These are phyloP conservation scores for Lycophotia porphyrea DNA, from an alignment of 2,888 invertebrate species.

Conservation along the genomic window DNA sequence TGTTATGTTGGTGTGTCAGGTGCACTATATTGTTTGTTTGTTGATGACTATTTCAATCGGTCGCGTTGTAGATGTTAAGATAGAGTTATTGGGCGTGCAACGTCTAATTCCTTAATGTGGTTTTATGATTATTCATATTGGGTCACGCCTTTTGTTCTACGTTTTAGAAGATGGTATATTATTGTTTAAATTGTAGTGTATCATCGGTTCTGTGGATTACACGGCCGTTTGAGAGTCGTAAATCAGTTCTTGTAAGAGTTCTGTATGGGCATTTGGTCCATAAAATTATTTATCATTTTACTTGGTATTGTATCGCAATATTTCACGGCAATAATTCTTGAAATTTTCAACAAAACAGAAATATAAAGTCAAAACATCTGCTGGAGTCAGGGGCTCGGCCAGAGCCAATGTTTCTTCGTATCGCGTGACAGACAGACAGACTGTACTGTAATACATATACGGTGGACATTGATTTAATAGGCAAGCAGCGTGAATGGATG, in stretches of 20 bases:
- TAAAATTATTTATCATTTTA: slow-evolving; percentile 42
- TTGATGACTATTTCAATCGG: slow-evolving; percentile 83
- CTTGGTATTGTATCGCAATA: slow-evolving; percentile 18
- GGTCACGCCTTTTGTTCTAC: slow-evolving; percentile 84
- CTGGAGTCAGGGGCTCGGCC: slow-evolving; percentile 50
- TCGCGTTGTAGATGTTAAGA: slow-evolving; percentile 78
- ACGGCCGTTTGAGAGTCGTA: slow-evolving; percentile 46
- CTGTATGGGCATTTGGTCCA: slow-evolving; percentile 19
- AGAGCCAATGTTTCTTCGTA: slow-evolving; percentile 74
- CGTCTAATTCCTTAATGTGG: slow-evolving; percentile 84
- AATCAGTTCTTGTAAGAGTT: slow-evolving; percentile 52
- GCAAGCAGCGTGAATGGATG: slow-evolving; percentile 78
- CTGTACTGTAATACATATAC: slow-evolving; percentile 76
- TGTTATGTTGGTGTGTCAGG: slow-evolving; percentile 83
- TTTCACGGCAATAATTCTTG: slow-evolving; percentile 49
- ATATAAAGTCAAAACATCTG: slow-evolving; percentile 59
- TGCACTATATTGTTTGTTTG: slow-evolving; percentile 75
- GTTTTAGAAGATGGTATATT: slow-evolving; percentile 64
- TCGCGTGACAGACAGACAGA: slow-evolving; percentile 77
- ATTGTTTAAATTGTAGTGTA: slow-evolving; percentile 57
- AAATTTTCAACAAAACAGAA: slow-evolving; percentile 58
- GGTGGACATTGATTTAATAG: slow-evolving; percentile 85
- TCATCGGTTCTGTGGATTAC: slow-evolving; percentile 56
- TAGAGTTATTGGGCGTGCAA: slow-evolving; percentile 84
- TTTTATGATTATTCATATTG: slow-evolving; percentile 83